A percentile compares a stretch with the other conserved stretches of the same genome.
Conservation (phyloP, 92 coral and sea anemone species). For the Parazoanthus darwini region DNA sequence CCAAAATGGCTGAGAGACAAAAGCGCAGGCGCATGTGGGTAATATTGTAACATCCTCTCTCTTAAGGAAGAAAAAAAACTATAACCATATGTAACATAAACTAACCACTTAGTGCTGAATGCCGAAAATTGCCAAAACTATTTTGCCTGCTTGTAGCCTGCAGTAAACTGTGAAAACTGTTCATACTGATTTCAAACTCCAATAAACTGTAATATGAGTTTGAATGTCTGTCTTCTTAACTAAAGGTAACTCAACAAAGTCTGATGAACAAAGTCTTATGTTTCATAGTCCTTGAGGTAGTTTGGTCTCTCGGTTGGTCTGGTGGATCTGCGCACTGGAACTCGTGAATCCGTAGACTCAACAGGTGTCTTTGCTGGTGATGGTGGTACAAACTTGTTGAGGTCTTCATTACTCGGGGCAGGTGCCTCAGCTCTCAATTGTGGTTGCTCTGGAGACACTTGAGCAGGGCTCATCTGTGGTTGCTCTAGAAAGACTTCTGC, state of each 20-base stretch:
- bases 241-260: conserved; percentile 8
- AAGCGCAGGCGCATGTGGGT: not conserved
- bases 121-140: too few relatives aligned
- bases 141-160: not conserved
- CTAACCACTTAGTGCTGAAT: too few relatives aligned
- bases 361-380: conserved; percentile 9
- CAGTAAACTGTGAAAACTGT: not conserved
- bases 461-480: not conserved
- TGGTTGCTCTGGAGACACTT: too few relatives aligned
- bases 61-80: conserved; percentile 3
- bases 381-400: not conserved
- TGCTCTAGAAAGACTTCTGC: conserved; percentile 1
- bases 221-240: conserved; percentile 5
- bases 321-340: not conserved
- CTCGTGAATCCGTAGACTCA: not conserved
- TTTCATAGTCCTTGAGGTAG: not conserved
- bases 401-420: not conserved
- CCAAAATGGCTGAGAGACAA: conserved; percentile 14
- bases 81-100: too few relatives aligned
- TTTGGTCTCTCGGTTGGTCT: not conserved
- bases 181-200: conserved; percentile 3
- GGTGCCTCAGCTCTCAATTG: not conserved
- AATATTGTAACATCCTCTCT: conserved; percentile 6
- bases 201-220: conserved; percentile 6
- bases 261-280: not conserved